These are phyloP conservation scores for Corydoras sp. DNA, from an alignment of 2,113 vertebrate species.

Conservation along the genomic window DNA sequence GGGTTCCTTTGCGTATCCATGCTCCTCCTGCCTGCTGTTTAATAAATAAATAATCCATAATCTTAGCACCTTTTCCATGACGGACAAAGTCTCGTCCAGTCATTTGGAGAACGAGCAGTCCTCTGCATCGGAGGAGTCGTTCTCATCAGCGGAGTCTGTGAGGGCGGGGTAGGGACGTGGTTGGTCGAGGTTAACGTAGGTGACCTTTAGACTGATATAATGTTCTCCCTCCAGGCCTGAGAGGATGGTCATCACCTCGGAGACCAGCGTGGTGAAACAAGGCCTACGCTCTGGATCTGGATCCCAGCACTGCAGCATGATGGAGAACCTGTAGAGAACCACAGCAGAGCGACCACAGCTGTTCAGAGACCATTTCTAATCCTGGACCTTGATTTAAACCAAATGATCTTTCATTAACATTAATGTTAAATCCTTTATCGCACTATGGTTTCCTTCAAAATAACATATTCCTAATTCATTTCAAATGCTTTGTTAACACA, in stretches of 20 bases:
- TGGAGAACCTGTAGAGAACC: conserved; percentile 65
- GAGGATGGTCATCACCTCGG: conserved; percentile 66
- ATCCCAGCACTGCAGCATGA: conserved; percentile 89
- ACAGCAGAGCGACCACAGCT: background rate
- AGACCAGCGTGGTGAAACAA: conserved; percentile 66
- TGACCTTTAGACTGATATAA: conserved; percentile 81
- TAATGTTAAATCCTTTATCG: no score
- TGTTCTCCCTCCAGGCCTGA: conserved; percentile 73
- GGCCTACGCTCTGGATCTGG: conserved; percentile 72
- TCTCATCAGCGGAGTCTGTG: conserved; percentile 53
- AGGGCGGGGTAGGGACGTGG: conserved; percentile 54
- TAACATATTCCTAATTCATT: no score
- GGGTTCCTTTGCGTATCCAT: no score
- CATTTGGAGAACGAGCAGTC: conserved; percentile 13
- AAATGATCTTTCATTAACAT: no score
- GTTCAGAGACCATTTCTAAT: background rate
- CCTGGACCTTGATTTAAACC: no score
- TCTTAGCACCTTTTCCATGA: conserved; percentile 10
- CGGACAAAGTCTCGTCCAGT: background rate
- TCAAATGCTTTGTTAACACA: no score
- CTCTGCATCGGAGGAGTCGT: conserved; percentile 29
- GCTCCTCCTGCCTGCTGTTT: background rate
- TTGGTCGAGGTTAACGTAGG: conserved; percentile 79
- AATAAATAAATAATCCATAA: conserved; percentile 17
- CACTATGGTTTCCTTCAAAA: no score